Conservation (phyloP, 1,140 invertebrate genomes). For the Sycophila sp. region DNA sequence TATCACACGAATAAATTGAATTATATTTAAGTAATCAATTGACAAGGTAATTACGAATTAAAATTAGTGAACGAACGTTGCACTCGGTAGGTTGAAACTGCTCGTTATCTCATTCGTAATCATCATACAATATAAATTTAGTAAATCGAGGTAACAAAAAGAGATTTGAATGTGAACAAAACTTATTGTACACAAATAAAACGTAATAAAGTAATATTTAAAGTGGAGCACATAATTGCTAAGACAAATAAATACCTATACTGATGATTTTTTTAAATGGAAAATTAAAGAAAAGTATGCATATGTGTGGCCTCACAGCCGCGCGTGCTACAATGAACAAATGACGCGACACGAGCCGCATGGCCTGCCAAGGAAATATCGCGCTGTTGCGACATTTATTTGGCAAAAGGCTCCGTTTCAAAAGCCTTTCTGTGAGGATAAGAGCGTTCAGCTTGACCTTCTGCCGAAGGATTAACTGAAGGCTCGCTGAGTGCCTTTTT, state of each 20-base stretch:
- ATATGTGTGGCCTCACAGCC: conserved; percentile 60
- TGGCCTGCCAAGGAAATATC: conserved; percentile 66
- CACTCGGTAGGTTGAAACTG: neutral
- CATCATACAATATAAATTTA: neutral
- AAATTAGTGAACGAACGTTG: conserved; percentile 10
- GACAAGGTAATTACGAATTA: conserved; percentile 12
- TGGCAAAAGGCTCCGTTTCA: conserved; percentile 59
- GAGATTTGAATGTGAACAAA: neutral
- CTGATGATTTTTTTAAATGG: conserved; percentile 11
- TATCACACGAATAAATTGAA: conserved; percentile 33
- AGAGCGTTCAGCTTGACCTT: conserved; percentile 61
- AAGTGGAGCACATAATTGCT: neutral
- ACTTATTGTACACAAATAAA: too few relatives aligned
- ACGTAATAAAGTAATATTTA: neutral
- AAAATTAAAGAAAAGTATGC: conserved; percentile 9
- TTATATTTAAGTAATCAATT: conserved; percentile 17
- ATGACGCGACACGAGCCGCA: conserved; percentile 68
- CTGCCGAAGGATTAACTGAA: conserved; percentile 52
- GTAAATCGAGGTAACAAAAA: too few relatives aligned
- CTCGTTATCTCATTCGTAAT: neutral
- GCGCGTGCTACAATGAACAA: conserved; percentile 67
- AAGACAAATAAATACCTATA: neutral
- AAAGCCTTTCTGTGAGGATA: conserved; percentile 68
- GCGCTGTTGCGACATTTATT: conserved; percentile 51
- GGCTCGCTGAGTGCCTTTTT: conserved; percentile 61